These are phyloP conservation scores for Antheraea mylitta DNA, from an alignment of 1,140 invertebrate species.

Conservation along the genomic window DNA sequence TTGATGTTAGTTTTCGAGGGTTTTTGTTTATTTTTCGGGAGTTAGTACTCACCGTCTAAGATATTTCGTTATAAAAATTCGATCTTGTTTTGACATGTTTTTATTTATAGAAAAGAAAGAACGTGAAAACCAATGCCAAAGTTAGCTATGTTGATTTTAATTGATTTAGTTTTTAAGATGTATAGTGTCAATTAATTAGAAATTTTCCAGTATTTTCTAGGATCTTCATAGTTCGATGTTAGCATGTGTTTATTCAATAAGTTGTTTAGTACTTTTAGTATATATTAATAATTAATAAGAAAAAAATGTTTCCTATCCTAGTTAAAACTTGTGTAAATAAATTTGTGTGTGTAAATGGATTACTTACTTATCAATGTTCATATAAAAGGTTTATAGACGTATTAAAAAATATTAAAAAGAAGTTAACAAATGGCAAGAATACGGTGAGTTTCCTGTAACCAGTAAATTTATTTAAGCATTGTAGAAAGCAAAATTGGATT, in stretches of 20 bases:
- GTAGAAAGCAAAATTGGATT: conserved; percentile 70
- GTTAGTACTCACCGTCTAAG: conserved; percentile 42
- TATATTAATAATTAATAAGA: conserved; percentile 60
- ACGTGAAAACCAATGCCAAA: conserved; percentile 75
- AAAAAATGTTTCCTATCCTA: conserved; percentile 75
- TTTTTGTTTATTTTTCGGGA: conserved; percentile 59
- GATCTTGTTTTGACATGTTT: conserved; percentile 68
- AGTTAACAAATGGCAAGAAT: conserved; percentile 34
- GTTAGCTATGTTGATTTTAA: conserved; percentile 76
- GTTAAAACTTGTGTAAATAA: conserved; percentile 67
- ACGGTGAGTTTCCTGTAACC: conserved; percentile 76
- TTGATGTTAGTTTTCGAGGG: conserved; percentile 59
- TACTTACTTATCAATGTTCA: conserved; percentile 74
- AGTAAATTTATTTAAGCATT: conserved; percentile 55
- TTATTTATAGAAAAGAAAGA: conserved; percentile 66
- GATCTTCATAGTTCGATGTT: conserved; percentile 66
- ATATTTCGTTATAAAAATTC: conserved; percentile 53
- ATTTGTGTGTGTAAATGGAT: conserved; percentile 64
- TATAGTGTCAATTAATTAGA: conserved; percentile 75
- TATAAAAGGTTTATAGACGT: conserved; percentile 54
- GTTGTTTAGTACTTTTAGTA: conserved; percentile 69
- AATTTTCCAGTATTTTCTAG: conserved; percentile 72
- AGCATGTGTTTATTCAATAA: conserved; percentile 61
- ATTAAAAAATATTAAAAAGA: conserved; percentile 49
- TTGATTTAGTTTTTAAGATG: conserved; percentile 68